phyloP scores from a whole-genome alignment of 1,140 invertebrate genomes.

The Trissolcus basalis region DNA sequence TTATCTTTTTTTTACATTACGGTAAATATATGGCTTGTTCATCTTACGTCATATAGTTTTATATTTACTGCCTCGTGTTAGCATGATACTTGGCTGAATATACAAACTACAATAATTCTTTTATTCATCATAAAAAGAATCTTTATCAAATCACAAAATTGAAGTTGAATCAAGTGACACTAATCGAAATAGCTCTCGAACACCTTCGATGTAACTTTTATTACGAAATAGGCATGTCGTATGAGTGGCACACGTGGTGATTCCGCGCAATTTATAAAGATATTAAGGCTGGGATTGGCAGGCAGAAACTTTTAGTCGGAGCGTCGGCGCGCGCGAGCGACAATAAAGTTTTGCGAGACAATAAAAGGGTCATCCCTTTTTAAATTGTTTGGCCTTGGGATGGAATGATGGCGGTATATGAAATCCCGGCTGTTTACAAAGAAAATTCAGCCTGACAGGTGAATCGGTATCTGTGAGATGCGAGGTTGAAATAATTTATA shows the following conservation, averaged over 20 bases:
- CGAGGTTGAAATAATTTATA: conserved; percentile 56
- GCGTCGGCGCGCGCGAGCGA: conserved; percentile 24
- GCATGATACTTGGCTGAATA: too few species aligned
- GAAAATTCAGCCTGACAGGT: conserved; percentile 55
- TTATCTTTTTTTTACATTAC: too few species aligned
- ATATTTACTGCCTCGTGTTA: too few species aligned
- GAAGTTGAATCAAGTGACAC: too few species aligned
- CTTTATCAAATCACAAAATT: too few species aligned
- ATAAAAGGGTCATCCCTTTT: conserved; percentile 27
- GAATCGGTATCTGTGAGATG: conserved; percentile 57
- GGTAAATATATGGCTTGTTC: too few species aligned
- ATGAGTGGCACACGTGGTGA: not conserved
- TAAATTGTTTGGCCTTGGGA: conserved; percentile 35
- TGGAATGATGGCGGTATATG: conserved; percentile 37
- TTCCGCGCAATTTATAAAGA: conserved; percentile 18
- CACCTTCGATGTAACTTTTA: not conserved
- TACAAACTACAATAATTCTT: too few species aligned
- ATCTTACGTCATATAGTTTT: too few species aligned
- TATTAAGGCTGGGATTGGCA: conserved; percentile 36
- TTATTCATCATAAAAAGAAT: too few species aligned
- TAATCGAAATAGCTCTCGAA: too few species aligned
- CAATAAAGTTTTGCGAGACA: conserved; percentile 57
- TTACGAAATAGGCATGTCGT: conserved; percentile 1
- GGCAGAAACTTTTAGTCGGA: conserved; percentile 31
- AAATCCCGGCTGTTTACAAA: conserved; percentile 47